A percentile compares a stretch with the other conserved stretches of the same genome.
Evolutionary conservation across 2,113 vertebrate genomes (phyloP).

Genomic region (Enhydra lutris): DNA sequence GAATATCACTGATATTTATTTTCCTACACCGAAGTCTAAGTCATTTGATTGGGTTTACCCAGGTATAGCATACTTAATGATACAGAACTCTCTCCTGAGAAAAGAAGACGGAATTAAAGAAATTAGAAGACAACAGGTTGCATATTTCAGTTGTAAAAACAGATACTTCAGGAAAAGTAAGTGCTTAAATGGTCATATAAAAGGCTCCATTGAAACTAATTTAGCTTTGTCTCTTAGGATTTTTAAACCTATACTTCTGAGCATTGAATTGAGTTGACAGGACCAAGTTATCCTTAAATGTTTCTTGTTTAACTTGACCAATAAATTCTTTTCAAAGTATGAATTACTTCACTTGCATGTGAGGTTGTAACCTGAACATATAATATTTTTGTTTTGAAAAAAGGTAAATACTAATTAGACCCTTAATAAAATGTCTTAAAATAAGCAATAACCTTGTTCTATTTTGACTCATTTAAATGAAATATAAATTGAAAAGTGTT

Average conservation of each 20-base stretch:
- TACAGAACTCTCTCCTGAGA: slow-evolving; percentile 36
- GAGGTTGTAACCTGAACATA: not conserved
- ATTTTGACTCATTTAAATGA: not conserved
- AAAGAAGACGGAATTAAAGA: slow-evolving; percentile 38
- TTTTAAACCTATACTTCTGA: slow-evolving; percentile 29
- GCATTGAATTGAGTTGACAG: not conserved
- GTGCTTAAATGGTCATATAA: slow-evolving; percentile 43
- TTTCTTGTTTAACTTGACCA: slow-evolving; percentile 26
- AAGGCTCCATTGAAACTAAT: slow-evolving; percentile 58
- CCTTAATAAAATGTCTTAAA: slow-evolving; percentile 23
- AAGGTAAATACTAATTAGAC: not conserved
- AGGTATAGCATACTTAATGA: slow-evolving; percentile 6
- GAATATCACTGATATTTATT: not conserved
- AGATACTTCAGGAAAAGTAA: slow-evolving; percentile 47
- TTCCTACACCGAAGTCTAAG: not conserved
- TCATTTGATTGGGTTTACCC: slow-evolving; percentile 54
- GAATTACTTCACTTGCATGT: not conserved
- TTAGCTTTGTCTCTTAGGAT: slow-evolving; percentile 30
- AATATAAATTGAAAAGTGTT: not conserved
- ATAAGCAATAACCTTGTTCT: not conserved
- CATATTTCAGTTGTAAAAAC: slow-evolving; percentile 46
- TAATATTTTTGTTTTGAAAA: not conserved
- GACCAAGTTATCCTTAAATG: slow-evolving; percentile 18
- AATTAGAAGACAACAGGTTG: slow-evolving; percentile 41
- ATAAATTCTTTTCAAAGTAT: slow-evolving; percentile 24